Evolutionary conservation across 1,140 invertebrate species (phyloP).

Genomic region (Polypedilum pembai): DNA sequence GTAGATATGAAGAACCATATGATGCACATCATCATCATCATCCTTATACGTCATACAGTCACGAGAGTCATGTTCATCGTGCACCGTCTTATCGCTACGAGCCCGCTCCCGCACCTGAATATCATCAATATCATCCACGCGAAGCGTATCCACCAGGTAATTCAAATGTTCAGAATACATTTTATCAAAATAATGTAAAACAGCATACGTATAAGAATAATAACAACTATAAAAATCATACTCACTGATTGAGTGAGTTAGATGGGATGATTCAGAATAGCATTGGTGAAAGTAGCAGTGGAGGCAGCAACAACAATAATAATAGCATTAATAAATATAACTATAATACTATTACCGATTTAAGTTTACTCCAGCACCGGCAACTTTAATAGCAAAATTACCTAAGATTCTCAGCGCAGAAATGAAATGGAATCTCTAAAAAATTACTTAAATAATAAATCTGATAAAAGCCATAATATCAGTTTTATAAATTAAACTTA

Average conservation of each 20-base stretch:
- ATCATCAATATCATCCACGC: not conserved
- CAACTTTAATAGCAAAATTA: not conserved
- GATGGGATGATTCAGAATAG: not conserved
- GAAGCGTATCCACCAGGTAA: conserved; percentile 2
- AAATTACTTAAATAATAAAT: not conserved
- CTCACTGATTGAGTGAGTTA: not conserved
- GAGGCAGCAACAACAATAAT: no score
- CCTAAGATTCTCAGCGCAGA: not conserved
- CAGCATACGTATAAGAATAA: not conserved
- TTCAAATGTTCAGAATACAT: conserved; percentile 20
- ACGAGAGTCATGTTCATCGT: not conserved
- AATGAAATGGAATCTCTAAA: not conserved
- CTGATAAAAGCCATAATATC: not conserved
- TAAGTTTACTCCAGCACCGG: not conserved
- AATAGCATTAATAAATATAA: no score
- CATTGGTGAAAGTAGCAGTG: no score
- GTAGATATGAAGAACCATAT: conserved; percentile 7
- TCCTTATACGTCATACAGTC: conserved; percentile 2
- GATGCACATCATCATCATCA: not conserved
- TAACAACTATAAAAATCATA: conserved; percentile 1
- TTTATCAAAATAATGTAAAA: conserved; percentile 20
- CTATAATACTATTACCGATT: no score
- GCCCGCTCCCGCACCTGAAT: not conserved
- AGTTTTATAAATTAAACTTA: not conserved
- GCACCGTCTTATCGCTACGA: not conserved